Evolutionary conservation across 2,888 invertebrate species (phyloP), one percentile per base, ranked within the genome.

Genomic region (Ceratothoa steindachneri): DNA sequence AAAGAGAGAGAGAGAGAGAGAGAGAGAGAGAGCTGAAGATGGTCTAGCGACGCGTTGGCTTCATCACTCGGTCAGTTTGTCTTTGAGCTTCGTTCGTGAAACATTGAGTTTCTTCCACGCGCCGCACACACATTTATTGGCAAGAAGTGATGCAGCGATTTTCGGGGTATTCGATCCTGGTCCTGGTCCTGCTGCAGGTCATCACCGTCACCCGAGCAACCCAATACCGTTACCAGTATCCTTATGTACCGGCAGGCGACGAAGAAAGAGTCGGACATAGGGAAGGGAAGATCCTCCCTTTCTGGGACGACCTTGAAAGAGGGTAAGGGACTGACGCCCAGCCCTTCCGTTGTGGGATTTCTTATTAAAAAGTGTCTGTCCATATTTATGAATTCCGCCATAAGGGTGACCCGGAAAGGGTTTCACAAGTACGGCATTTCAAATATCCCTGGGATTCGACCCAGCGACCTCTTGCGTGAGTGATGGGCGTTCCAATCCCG

Each of bases 1-100:
- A 2, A 24, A 60, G 60, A 60, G 60, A 60, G 60, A 60, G 60
- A 60, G 60, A 60, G 60, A 60, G 60, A 60, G 60, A 60, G 60
- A 60, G 24, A 60, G 60, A 60, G 60, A 60, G 60, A 60, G 60
- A 60, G 60, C n/a, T 1, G 1, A 7, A 7, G n/a, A 22, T 1
- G 2, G 24, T 12, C 22, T 24, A 60, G 60, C 24, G n/a, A 24
- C 60, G n/a, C 22, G 22, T 24, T 3, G 60, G 24, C 2, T 60
- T 15, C 9, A n/a, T n/a, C n/a, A n/a, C n/a, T n/a, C n/a, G n/a
- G n/a, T n/a, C n/a, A n/a, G n/a, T n/a, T n/a, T n/a, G n/a, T n/a
- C n/a, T n/a, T n/a, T n/a, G n/a, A n/a, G n/a, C n/a, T n/a, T n/a
- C n/a, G n/a, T n/a, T n/a, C n/a, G n/a, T n/a, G n/a, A n/a, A n/a